Evolutionary conservation across 2,797 vertebrate genomes (phyloP), one percentile per base, ranked within the genome.

Genomic region (Saxicola maurus): DNA sequence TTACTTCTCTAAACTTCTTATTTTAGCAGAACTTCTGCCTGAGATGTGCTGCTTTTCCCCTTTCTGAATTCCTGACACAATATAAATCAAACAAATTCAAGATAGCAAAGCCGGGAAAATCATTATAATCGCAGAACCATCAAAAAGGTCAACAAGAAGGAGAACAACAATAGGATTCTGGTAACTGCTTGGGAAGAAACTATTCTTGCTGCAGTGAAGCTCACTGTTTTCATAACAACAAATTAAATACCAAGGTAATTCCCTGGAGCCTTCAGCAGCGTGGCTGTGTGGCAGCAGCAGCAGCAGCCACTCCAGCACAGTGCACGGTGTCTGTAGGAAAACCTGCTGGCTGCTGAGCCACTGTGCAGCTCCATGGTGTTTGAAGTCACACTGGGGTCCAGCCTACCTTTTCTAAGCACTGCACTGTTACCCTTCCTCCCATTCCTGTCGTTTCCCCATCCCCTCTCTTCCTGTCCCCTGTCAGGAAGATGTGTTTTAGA

Each of bases 181-280:
- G 65, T 86, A 92, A 93, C 94, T 91, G 73, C 91, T 97, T 93
- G 94, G 87, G 78, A 94, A 91, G 92, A 94, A 91, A 73, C 71
- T 85, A 90, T 93, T 94, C 59, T 57, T 85, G 82, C 79, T 90
- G 89, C 87, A 87, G 59, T 84, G 69, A 76, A 89, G 78, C 84
- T 92, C 82, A 48, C 74, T 95, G 90, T 62, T 89, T 87, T 94
- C 84, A 93, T 92, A 81, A 95, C 88, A 94, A 94, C 88, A 73
- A 90, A 90, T 87, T 79, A 95, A 94, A 95, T 82, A 89, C 82
- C 83, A 86, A 90, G 87, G 90, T 91, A 79, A 85, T 87, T 94
- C 91, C 86, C 91, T 30, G 15, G 85, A 78, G 93, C 8, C 71
- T 82, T 56, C 79, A 81, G 76, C 78, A 81, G 59, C 0, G 1